Percentiles rank a stretch among this genome's conserved stretches.
These are phyloP conservation scores for Melierax canorus DNA, from an alignment of 2,113 vertebrate species.

Conservation along the genomic window DNA sequence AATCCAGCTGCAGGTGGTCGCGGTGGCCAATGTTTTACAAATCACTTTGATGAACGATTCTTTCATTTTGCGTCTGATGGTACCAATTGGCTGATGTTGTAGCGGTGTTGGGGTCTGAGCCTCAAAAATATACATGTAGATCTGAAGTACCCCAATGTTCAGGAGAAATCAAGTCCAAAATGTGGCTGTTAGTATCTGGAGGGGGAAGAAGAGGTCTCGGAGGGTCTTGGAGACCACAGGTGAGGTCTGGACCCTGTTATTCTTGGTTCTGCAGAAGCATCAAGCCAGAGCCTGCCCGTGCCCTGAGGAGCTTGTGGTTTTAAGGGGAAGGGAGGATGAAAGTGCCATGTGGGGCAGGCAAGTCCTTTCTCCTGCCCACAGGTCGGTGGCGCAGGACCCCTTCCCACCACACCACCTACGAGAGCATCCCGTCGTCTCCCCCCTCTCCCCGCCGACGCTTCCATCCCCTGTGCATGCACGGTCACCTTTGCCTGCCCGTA, in stretches of 20 bases:
- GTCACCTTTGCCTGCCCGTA: not conserved
- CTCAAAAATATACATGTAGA: not conserved
- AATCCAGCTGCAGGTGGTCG: not conserved
- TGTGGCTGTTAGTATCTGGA: not conserved
- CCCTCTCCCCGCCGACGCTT: not conserved
- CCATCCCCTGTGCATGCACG: accelerated
- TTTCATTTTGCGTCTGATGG: not conserved
- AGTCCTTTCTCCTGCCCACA: not conserved
- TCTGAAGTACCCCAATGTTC: not conserved
- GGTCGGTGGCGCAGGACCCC: not conserved
- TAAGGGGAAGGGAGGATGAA: not conserved
- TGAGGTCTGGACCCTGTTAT: not conserved
- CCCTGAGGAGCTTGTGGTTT: not conserved
- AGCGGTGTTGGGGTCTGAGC: not conserved
- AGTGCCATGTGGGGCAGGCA: not conserved
- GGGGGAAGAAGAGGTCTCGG: not conserved
- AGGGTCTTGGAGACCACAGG: not conserved
- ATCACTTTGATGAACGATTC: not conserved
- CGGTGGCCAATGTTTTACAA: not conserved
- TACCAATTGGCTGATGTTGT: not conserved
- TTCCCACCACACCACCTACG: not conserved
- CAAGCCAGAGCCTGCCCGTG: not conserved
- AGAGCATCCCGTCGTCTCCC: accelerated
- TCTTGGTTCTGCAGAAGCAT: not conserved
- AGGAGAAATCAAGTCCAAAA: not conserved